phyloP scores from a whole-genome alignment of 2,113 vertebrate genomes.

The Cyanocitta stelleri region DNA sequence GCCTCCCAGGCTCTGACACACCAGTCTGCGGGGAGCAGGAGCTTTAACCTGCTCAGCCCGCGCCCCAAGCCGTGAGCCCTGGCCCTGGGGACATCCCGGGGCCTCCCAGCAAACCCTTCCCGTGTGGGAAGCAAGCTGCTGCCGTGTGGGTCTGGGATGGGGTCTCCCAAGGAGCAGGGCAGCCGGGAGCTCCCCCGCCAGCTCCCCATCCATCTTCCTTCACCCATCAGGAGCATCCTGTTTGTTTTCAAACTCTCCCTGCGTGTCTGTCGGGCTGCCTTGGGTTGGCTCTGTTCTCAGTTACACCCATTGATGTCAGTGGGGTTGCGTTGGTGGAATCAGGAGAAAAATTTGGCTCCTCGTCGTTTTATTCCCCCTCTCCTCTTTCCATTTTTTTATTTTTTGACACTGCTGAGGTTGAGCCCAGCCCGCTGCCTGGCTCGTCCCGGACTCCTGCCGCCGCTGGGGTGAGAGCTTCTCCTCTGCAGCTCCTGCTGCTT shows the following conservation, averaged over 20 bases:
- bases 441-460: slow-evolving; percentile 2
- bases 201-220: slow-evolving; percentile 9
- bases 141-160: background rate
- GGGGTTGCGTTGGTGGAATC: slow-evolving; percentile 61
- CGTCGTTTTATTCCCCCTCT: background rate
- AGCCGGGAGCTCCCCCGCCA: background rate
- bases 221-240: slow-evolving; percentile 37
- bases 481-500: slow-evolving; percentile 60
- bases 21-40: background rate
- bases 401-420: background rate
- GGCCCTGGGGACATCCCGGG: background rate
- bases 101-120: background rate
- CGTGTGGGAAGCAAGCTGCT: background rate
- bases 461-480: slow-evolving; percentile 49
- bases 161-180: background rate
- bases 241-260: slow-evolving; percentile 56
- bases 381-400: background rate
- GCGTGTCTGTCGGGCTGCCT: background rate
- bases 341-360: slow-evolving; percentile 43
- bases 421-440: background rate
- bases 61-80: fast-evolving
- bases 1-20: background rate
- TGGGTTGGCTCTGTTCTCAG: slow-evolving; percentile 40
- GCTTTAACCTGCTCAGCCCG: background rate
- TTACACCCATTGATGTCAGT: slow-evolving; percentile 68